phyloP scores from a whole-genome alignment of 2,797 vertebrate species.

The Picus viridis region DNA sequence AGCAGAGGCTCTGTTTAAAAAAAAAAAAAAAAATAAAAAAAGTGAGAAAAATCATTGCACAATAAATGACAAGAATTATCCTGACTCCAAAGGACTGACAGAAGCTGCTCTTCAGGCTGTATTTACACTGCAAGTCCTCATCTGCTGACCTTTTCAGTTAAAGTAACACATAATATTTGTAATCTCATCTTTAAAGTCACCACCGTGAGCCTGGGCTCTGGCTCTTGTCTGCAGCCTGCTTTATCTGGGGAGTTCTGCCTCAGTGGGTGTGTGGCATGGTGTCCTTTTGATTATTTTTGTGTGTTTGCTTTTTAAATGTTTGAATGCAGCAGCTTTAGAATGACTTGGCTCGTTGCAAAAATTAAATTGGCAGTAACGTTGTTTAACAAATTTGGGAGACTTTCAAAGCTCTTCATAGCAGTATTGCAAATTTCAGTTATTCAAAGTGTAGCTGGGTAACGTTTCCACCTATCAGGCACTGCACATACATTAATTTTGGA shows the following conservation, averaged over 20 bases:
- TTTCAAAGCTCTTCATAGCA: conserved; percentile 54
- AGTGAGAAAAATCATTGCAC: conserved; percentile 24
- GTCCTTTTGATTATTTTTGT: conserved; percentile 55
- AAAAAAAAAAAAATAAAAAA: conserved; percentile 4
- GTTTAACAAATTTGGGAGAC: conserved; percentile 53
- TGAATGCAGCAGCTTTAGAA: conserved; percentile 53
- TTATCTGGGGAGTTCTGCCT: conserved; percentile 31
- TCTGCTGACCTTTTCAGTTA: conserved; percentile 12
- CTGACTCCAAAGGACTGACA: not conserved
- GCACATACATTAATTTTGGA: conserved; percentile 63
- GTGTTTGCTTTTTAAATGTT: conserved; percentile 52
- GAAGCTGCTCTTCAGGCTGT: not conserved
- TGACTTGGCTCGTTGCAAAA: conserved; percentile 42
- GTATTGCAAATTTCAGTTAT: conserved; percentile 52
- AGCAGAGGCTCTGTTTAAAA: not conserved
- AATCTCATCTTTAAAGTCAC: conserved; percentile 28
- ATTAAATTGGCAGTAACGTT: conserved; percentile 50
- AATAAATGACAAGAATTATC: conserved; percentile 36
- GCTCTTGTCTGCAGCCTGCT: conserved; percentile 18
- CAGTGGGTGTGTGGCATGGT: not conserved
- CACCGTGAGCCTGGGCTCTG: not conserved
- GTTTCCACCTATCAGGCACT: conserved; percentile 57
- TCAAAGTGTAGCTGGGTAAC: conserved; percentile 48
- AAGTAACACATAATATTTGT: conserved; percentile 7
- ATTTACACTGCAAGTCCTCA: conserved; percentile 29